Percentiles rank a stretch among this genome's conserved stretches.
Conservation (phyloP, 2,113 vertebrate genomes). For the Sorex araneus region DNA sequence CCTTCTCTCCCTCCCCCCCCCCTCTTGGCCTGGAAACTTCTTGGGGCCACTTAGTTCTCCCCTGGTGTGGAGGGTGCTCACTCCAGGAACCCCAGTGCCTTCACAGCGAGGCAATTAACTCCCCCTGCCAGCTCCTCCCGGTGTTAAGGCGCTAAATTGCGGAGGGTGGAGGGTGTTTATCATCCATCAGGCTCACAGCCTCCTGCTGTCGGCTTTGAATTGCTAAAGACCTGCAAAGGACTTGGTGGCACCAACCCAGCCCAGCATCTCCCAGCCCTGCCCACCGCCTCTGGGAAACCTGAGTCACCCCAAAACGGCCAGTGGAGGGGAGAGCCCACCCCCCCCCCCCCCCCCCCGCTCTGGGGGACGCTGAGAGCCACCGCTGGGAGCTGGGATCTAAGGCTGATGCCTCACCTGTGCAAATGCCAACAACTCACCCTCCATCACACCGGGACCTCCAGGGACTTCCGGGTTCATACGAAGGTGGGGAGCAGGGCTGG, state of each 20-base stretch:
- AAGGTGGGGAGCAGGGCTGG: neutral
- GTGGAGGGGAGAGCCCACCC: neutral
- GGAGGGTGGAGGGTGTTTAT: constrained; percentile 80
- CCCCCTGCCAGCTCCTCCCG: constrained; percentile 65
- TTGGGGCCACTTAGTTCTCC: constrained; percentile 1
- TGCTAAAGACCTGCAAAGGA: constrained; percentile 82
- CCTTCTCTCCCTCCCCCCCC: neutral
- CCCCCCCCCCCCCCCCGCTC: neutral
- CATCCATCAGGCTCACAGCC: constrained; percentile 75
- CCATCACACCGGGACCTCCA: neutral
- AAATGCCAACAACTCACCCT: constrained; percentile 35
- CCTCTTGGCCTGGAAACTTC: neutral
- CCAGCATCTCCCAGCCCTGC: neutral
- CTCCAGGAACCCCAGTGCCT: constrained; percentile 3
- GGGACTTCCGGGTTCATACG: neutral
- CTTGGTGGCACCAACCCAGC: constrained; percentile 68
- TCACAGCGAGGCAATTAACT: constrained; percentile 77
- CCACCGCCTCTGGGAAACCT: neutral
- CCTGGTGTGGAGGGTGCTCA: neutral
- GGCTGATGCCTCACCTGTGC: constrained; percentile 1
- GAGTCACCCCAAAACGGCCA: neutral
- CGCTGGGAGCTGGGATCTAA: neutral
- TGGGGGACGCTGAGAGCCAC: neutral
- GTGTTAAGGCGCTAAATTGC: constrained; percentile 76
- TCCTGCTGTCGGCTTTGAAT: constrained; percentile 77